Conservation (phyloP, 2,113 vertebrate species). For the Spea multiplicata region DNA sequence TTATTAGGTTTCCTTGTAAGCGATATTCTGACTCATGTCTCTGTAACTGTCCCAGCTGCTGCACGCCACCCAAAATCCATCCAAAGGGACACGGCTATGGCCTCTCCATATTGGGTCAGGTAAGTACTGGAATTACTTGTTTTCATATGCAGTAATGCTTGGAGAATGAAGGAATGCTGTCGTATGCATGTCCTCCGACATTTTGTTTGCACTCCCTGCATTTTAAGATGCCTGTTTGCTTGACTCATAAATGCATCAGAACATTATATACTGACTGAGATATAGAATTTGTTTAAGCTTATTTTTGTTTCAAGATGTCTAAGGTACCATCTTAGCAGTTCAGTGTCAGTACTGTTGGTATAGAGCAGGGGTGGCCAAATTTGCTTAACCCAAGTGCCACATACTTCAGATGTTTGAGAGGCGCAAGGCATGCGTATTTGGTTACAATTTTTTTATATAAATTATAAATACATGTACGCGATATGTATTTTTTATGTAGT, state of each 20-base stretch:
- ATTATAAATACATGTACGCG: too few species aligned
- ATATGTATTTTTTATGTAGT: too few species aligned
- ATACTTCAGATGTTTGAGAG: too few species aligned
- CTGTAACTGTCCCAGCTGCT: conserved; percentile 82
- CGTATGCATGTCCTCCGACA: conserved; percentile 35
- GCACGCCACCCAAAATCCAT: conserved; percentile 82
- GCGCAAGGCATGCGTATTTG: too few species aligned
- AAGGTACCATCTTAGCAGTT: too few species aligned
- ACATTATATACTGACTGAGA: too few species aligned
- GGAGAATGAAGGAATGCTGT: conserved; percentile 25
- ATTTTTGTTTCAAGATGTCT: too few species aligned
- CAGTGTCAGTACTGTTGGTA: too few species aligned
- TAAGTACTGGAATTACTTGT: conserved; percentile 55
- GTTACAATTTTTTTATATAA: too few species aligned
- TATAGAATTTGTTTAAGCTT: too few species aligned
- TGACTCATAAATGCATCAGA: neutral
- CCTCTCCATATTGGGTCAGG: conserved; percentile 95
- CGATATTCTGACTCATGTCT: conserved; percentile 84
- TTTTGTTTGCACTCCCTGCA: conserved; percentile 17
- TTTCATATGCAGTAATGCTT: conserved; percentile 20
- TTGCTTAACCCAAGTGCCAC: too few species aligned
- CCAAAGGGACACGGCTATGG: conserved; percentile 86
- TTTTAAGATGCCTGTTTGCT: neutral
- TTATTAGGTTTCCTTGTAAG: conserved; percentile 72
- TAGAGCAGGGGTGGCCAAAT: too few species aligned